Evolutionary conservation across 2,113 vertebrate species (phyloP).

Genomic region (Phyllostomus hastatus): DNA sequence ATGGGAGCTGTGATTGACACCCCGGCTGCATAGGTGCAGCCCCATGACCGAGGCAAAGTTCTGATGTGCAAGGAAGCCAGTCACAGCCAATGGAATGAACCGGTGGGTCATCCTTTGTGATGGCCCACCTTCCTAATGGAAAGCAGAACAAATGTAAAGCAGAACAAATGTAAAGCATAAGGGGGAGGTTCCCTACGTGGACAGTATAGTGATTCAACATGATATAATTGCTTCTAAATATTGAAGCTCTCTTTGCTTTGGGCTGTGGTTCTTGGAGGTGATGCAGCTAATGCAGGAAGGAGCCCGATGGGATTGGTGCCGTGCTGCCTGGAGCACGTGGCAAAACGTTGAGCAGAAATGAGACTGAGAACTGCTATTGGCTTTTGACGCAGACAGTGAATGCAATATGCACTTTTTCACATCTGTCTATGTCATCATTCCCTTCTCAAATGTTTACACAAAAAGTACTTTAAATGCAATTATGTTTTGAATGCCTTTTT

Average conservation of each 20-base stretch:
- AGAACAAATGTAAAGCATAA: not conserved
- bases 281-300: not conserved
- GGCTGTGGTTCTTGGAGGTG: not conserved
- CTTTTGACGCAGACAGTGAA: not conserved
- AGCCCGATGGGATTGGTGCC: not conserved
- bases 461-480: not conserved
- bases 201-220: not conserved
- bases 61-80: not conserved
- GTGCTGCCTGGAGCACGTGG: not conserved
- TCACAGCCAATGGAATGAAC: not conserved
- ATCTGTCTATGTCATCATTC: not conserved
- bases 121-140: not conserved
- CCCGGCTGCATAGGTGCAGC: not conserved
- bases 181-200: not conserved
- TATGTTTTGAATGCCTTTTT: not conserved
- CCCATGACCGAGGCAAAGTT: no score
- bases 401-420: not conserved
- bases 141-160: not conserved
- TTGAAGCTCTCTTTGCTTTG: not conserved
- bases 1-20: not conserved
- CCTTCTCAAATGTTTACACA: not conserved
- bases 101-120: not conserved
- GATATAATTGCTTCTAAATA: not conserved
- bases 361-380: not conserved
- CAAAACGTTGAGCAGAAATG: not conserved